Evolutionary conservation across 2,888 invertebrate species (phyloP).

Genomic region (Agonum fuliginosum): DNA sequence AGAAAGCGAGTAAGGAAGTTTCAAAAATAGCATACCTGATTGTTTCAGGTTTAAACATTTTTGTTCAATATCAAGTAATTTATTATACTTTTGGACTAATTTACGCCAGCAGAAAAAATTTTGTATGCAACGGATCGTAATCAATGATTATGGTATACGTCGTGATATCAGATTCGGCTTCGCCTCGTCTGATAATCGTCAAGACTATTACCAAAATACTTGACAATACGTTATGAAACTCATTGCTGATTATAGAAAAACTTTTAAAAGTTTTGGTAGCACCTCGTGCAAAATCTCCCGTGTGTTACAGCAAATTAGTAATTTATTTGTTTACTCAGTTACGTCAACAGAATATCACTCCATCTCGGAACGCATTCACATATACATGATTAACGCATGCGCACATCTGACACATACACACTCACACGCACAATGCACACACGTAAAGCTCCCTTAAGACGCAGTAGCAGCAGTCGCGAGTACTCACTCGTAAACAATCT

Average conservation of each 20-base stretch:
- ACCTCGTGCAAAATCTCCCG: background rate
- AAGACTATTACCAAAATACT: too few relatives aligned
- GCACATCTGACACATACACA: background rate
- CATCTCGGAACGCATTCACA: conserved; percentile 39
- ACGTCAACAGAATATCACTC: conserved; percentile 42
- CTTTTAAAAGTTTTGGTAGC: background rate
- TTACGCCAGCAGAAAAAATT: too few relatives aligned
- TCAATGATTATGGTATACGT: too few relatives aligned
- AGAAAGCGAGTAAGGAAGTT: too few relatives aligned
- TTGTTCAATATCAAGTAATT: too few relatives aligned
- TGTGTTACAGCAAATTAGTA: conserved; percentile 44
- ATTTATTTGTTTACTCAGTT: conserved; percentile 56
- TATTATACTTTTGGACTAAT: too few relatives aligned
- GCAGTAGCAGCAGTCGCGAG: background rate
- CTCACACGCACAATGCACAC: background rate
- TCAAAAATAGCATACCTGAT: too few relatives aligned
- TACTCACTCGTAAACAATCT: conserved; percentile 48
- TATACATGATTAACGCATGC: conserved; percentile 5
- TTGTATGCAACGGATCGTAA: too few relatives aligned
- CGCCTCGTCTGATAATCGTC: too few relatives aligned
- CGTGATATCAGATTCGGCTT: too few relatives aligned
- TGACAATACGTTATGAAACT: background rate
- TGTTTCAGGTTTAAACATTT: too few relatives aligned
- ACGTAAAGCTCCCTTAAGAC: conserved; percentile 26
- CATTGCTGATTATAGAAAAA: background rate